Conservation (phyloP, 2,113 vertebrate species). For the Eretmochelys imbricata region DNA sequence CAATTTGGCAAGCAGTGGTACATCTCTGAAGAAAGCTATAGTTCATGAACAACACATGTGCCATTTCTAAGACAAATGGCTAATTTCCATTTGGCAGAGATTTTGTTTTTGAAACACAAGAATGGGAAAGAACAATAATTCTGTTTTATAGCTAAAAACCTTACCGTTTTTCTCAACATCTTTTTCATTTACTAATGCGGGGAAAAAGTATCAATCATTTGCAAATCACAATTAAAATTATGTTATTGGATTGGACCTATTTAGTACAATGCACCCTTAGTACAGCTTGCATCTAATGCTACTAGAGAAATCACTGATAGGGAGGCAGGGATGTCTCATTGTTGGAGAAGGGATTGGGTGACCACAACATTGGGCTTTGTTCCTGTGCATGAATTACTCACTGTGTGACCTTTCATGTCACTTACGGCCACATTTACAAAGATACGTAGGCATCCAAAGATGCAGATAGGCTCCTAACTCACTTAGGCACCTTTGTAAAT, state of each 20-base stretch:
- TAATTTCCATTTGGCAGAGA: slow-evolving; percentile 55
- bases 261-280: not conserved
- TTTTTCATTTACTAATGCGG: slow-evolving; percentile 66
- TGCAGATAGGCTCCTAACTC: not conserved
- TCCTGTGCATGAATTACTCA: not conserved
- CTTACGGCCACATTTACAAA: not conserved
- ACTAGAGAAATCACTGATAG: not conserved
- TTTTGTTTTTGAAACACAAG: slow-evolving; percentile 50
- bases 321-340: not conserved
- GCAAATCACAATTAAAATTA: slow-evolving; percentile 26
- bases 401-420: not conserved
- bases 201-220: slow-evolving; percentile 27
- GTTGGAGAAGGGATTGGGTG: not conserved
- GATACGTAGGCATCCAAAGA: not conserved
- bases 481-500: no score
- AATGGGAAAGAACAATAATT: slow-evolving; percentile 67
- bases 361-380: not conserved
- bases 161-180: slow-evolving; percentile 14
- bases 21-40: slow-evolving; percentile 54
- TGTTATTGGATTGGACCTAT: not conserved
- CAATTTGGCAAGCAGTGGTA: slow-evolving; percentile 34
- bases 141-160: slow-evolving; percentile 63
- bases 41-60: slow-evolving; percentile 49
- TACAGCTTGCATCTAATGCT: not conserved
- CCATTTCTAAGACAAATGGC: slow-evolving; percentile 50